Evolutionary conservation across 1,140 invertebrate genomes (phyloP).

Genomic region (Saccostrea glomerata): DNA sequence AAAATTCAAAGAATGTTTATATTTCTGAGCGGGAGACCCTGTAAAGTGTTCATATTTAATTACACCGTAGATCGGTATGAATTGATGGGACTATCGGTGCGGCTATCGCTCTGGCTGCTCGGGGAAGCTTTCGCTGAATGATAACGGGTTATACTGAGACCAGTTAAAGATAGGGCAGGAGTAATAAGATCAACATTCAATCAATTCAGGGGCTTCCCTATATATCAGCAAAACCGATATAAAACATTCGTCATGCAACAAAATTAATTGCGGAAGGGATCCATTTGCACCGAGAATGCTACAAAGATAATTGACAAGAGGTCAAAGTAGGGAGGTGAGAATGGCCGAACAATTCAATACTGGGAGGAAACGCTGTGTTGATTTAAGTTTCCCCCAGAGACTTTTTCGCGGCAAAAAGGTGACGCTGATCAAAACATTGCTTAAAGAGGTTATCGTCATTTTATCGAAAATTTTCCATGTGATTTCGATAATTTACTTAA

Average conservation of each 20-base stretch:
- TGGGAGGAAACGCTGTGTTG: constrained; percentile 7
- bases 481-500: constrained; percentile 32
- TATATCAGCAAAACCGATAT: constrained; percentile 14
- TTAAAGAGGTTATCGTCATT: constrained; percentile 20
- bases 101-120: background rate
- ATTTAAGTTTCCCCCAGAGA: background rate
- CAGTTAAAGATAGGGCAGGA: background rate
- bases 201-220: background rate
- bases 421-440: constrained; percentile 8
- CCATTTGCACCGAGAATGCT: constrained; percentile 21
- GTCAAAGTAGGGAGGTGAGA: background rate
- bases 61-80: constrained; percentile 8
- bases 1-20: constrained; percentile 35
- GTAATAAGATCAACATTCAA: constrained; percentile 23
- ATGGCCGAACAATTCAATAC: background rate
- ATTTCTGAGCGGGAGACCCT: background rate
- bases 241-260: constrained; percentile 38
- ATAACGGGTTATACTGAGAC: constrained; percentile 20
- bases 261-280: constrained; percentile 34
- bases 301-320: background rate
- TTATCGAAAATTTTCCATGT: background rate
- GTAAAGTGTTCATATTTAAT: constrained; percentile 25
- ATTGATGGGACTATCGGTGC: background rate
- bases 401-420: background rate
- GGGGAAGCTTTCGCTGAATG: constrained; percentile 9